Evolutionary conservation across 2,888 invertebrate genomes (phyloP).

Genomic region (Petrophora chlorosata): DNA sequence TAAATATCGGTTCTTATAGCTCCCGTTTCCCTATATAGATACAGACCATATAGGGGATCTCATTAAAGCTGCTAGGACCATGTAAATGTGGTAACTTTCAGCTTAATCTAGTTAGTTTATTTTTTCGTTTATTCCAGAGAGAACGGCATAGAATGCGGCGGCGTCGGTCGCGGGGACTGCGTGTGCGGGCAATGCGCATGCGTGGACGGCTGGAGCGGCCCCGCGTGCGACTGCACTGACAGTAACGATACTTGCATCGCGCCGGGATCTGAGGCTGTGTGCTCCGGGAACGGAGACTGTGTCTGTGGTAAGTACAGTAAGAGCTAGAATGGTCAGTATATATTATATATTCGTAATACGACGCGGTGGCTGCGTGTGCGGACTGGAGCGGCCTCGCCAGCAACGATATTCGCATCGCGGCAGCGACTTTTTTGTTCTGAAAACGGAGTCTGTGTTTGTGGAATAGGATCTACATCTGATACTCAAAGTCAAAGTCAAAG

Average conservation of each 20-base stretch:
- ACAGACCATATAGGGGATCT: too few relatives aligned
- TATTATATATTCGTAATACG: not conserved
- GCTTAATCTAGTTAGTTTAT: not conserved
- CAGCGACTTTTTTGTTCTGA: too few relatives aligned
- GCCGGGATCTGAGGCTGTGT: slow-evolving; percentile 79
- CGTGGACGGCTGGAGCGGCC: slow-evolving; percentile 82
- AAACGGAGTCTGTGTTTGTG: too few relatives aligned
- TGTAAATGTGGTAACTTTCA: not conserved
- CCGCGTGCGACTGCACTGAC: slow-evolving; percentile 83
- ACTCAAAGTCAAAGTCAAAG: too few relatives aligned
- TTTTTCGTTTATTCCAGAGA: slow-evolving; percentile 46
- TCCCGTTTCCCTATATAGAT: too few relatives aligned
- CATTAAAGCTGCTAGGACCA: too few relatives aligned
- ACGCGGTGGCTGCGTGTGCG: too few relatives aligned
- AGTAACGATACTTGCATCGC: slow-evolving; percentile 78
- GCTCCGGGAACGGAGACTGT: slow-evolving; percentile 90
- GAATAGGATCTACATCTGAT: too few relatives aligned
- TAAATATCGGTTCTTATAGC: too few relatives aligned
- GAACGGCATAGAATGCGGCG: slow-evolving; percentile 78
- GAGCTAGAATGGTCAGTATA: not conserved
- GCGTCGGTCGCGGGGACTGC: slow-evolving; percentile 88
- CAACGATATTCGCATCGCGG: too few relatives aligned
- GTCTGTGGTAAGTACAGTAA: slow-evolving; percentile 84
- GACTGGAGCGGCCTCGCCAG: too few relatives aligned
- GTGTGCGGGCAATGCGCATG: slow-evolving; percentile 90